A percentile compares a stretch with the other conserved stretches of the same genome.
Conservation (phyloP, 2,797 vertebrate species). For the Rhynchonycteris naso region DNA sequence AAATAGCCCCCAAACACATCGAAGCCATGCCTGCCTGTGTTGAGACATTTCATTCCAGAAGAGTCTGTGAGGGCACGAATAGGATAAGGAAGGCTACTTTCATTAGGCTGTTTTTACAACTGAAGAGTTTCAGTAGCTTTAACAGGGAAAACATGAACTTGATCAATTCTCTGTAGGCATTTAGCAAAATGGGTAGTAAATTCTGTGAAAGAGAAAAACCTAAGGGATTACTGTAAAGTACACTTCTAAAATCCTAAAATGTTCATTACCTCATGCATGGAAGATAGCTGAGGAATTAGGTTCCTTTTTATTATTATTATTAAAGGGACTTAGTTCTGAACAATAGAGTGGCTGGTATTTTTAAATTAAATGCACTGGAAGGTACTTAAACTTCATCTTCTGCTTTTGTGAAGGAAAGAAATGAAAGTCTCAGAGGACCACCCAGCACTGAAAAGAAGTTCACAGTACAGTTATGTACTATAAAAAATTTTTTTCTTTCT, state of each 20-base stretch:
- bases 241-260: constrained; percentile 66
- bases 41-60: constrained; percentile 61
- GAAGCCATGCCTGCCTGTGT: constrained; percentile 20
- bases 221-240: not conserved
- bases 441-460: constrained; percentile 22
- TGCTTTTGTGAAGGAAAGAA: constrained; percentile 67
- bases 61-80: not conserved
- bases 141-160: constrained; percentile 59
- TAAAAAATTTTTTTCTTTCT: constrained; percentile 30
- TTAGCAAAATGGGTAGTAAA: constrained; percentile 73
- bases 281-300: constrained; percentile 58
- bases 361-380: constrained; percentile 63
- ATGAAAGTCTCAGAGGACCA: constrained; percentile 50
- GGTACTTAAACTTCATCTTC: constrained; percentile 61
- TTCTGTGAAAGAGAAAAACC: constrained; percentile 64
- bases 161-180: constrained; percentile 63
- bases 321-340: constrained; percentile 54
- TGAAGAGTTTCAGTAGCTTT: constrained; percentile 63
- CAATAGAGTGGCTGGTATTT: constrained; percentile 58
- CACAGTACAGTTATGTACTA: not conserved
- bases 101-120: constrained; percentile 66
- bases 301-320: not conserved
- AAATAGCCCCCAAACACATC: constrained; percentile 68
- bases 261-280: constrained; percentile 45
- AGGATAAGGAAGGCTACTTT: constrained; percentile 40